Evolutionary conservation across 2,888 invertebrate species (phyloP).

Genomic region (Ypsolopha scabrella): DNA sequence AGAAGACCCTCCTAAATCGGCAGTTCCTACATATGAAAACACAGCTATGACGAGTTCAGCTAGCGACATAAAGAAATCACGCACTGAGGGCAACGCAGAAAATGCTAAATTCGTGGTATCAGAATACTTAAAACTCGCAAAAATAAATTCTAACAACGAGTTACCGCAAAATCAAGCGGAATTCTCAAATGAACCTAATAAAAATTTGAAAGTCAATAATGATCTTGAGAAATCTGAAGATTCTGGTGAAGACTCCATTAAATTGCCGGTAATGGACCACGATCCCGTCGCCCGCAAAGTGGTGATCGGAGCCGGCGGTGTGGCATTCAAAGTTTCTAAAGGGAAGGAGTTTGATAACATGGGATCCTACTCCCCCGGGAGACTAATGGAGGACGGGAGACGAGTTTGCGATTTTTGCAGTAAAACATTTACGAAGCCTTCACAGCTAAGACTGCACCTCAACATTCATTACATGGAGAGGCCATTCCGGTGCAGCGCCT

Average conservation of each 20-base stretch:
- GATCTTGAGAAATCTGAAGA: conserved; percentile 41
- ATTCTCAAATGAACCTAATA: conserved; percentile 31
- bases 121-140: conserved; percentile 74
- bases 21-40: neutral
- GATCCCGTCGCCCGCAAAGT: conserved; percentile 68
- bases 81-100: conserved; percentile 32
- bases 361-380: conserved; percentile 57
- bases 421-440: conserved; percentile 92
- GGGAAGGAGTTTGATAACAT: conserved; percentile 58
- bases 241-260: conserved; percentile 39
- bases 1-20: conserved; percentile 19
- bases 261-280: conserved; percentile 45
- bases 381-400: conserved; percentile 79
- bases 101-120: conserved; percentile 76
- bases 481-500: conserved; percentile 91
- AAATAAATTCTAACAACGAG: conserved; percentile 54
- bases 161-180: conserved; percentile 34
- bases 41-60: neutral
- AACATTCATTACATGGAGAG: conserved; percentile 97
- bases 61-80: neutral
- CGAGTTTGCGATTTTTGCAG: conserved; percentile 89
- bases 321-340: conserved; percentile 69
- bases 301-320: conserved; percentile 74
- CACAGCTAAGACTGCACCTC: conserved; percentile 90
- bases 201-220: conserved; percentile 24